These are phyloP conservation scores for Polietes domitor DNA, from an alignment of 2,888 invertebrate species.

Conservation along the genomic window DNA sequence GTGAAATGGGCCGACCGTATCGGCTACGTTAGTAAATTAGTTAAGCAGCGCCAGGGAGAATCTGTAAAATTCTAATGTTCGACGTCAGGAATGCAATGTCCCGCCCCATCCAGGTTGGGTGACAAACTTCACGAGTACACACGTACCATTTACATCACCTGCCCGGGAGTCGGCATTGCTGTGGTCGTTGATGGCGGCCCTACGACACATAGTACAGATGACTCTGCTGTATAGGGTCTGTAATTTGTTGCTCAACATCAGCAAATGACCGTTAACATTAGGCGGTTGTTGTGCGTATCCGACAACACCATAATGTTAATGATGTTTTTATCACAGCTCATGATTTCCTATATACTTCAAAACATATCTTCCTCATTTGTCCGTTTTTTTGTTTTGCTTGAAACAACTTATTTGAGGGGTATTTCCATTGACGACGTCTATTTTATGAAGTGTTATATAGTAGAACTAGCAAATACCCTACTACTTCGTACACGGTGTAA, in stretches of 20 bases:
- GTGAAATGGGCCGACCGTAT: slow-evolving; percentile 31
- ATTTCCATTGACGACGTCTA: too few species aligned
- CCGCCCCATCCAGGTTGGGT: background rate
- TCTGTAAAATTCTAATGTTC: slow-evolving; percentile 33
- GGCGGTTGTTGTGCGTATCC: slow-evolving; percentile 1
- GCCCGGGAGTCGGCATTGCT: background rate
- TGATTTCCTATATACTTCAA: background rate
- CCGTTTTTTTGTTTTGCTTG: background rate
- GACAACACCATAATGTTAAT: background rate
- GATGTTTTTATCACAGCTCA: slow-evolving; percentile 11
- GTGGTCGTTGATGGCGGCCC: background rate
- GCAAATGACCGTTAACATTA: slow-evolving; percentile 6
- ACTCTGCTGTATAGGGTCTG: background rate
- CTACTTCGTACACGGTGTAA: too few species aligned
- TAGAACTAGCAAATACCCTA: too few species aligned
- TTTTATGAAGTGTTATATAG: too few species aligned
- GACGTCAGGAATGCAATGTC: slow-evolving; percentile 12
- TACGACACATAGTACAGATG: slow-evolving; percentile 1
- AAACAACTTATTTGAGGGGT: background rate
- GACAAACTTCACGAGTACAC: background rate
- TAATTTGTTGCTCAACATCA: background rate
- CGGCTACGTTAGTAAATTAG: slow-evolving; percentile 56
- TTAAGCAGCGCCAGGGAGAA: slow-evolving; percentile 44
- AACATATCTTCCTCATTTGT: background rate
- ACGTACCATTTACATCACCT: background rate